Evolutionary conservation across 2,888 invertebrate genomes (phyloP), one percentile per base, ranked within the genome.

Genomic region (Ophion ellenae): DNA sequence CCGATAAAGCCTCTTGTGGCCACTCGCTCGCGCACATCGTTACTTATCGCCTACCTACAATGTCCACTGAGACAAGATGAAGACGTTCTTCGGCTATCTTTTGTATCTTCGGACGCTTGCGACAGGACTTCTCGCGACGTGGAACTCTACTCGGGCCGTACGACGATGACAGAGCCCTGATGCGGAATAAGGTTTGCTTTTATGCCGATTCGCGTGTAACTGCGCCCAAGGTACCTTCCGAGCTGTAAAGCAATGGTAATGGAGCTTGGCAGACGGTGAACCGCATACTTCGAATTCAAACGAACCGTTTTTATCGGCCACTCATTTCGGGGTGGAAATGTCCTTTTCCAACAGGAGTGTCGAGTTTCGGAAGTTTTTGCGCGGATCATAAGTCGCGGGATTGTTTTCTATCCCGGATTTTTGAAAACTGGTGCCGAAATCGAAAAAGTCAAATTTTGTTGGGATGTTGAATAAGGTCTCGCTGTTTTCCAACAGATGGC

Each of bases 51-150:
- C 32, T 32, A 32, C 32, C 32, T 32, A 32, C 32, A 76, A 67
- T 81, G 76, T 66, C 64, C 36, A 59, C 45, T 76, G 47, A 57
- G 61, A 59, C 57, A 32, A 66, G 67, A 84, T 81, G 84, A 84
- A 84, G 76, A 84, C 84, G 77, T 81, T 77, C 45, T 53, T 24
- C 28, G 28, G 57, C 67, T 74, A 74, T 74, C 53, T 36, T 61
- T 53, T 77, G 32, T 73, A 81, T 81, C 76, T 77, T 20, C 20
- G 70, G 64, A 80, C 64, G 73, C 24, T 61, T 61, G 45, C 59
- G 75, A 66, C 76, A 57, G 76, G 76, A 57, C 66, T 2, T 32
- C 32, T 32, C 66, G 36, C 66, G 17, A 3, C 47, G 47, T 24
- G 24, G 64, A 47, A 59, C 63, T 71, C 28, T 20, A 57, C 59